These are phyloP conservation scores for Acronicta alni DNA, from an alignment of 2,888 invertebrate species.

Conservation along the genomic window DNA sequence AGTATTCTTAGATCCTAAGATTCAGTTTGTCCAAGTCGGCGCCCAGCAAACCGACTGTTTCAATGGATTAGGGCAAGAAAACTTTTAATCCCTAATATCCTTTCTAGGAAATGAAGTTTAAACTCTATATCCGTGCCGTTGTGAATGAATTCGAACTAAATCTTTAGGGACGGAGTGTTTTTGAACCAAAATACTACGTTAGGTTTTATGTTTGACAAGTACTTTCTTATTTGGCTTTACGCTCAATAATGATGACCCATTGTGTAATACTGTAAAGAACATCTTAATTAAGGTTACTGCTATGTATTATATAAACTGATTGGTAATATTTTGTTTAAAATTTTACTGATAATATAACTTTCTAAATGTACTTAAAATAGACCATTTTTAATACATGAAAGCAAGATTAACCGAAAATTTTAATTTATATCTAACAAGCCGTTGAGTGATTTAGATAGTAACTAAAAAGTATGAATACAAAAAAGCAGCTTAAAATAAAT, in stretches of 20 bases:
- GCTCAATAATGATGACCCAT: slow-evolving; percentile 7
- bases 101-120: slow-evolving; percentile 85
- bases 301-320: no score
- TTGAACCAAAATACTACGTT: slow-evolving; percentile 54
- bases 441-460: no score
- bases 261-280: not conserved
- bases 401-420: no score
- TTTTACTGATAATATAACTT: no score
- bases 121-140: slow-evolving; percentile 72
- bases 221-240: slow-evolving; percentile 26
- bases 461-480: no score
- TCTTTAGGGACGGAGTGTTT: slow-evolving; percentile 64
- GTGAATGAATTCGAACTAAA: slow-evolving; percentile 66
- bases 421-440: no score
- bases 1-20: slow-evolving; percentile 42
- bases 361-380: no score
- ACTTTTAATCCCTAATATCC: slow-evolving; percentile 86
- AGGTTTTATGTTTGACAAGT: slow-evolving; percentile 33
- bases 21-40: slow-evolving; percentile 54
- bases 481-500: no score
- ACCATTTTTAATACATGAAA: no score
- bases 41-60: slow-evolving; percentile 66
- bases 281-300: no score
- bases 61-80: slow-evolving; percentile 71
- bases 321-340: no score